Conservation (phyloP, 2,113 vertebrate species). For the Galemys pyrenaicus region DNA sequence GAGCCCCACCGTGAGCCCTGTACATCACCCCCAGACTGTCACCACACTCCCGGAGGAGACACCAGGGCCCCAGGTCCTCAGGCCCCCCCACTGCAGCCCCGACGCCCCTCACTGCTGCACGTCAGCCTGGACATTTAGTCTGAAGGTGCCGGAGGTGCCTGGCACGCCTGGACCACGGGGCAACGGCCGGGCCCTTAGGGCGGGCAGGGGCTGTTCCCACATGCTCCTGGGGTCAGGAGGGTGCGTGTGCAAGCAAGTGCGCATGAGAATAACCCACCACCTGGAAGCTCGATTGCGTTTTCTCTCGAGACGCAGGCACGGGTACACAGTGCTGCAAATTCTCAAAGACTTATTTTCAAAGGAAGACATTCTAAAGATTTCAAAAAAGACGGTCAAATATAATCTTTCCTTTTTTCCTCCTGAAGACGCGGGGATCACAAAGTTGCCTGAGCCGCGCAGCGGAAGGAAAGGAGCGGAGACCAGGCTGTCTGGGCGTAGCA, state of each 20-base stretch:
- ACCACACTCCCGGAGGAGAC: no score
- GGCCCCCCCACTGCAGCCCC: no score
- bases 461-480: conserved; percentile 64
- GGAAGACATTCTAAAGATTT: conserved; percentile 68
- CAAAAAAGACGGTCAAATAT: conserved; percentile 71
- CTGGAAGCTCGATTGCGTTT: conserved; percentile 61
- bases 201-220: no score
- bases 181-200: no score
- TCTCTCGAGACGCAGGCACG: conserved; percentile 52
- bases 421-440: conserved; percentile 73
- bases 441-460: conserved; percentile 74
- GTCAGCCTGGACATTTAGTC: no score
- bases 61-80: no score
- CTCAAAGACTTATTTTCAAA: conserved; percentile 71
- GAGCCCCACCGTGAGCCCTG: fast-evolving
- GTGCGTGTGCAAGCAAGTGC: neutral
- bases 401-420: conserved; percentile 60
- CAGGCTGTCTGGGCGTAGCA: conserved; percentile 50
- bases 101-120: no score
- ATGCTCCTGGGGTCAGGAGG: no score
- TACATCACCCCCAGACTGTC: neutral
- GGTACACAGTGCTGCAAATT: conserved; percentile 60
- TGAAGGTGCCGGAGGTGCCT: no score
- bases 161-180: no score
- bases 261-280: neutral